These are phyloP conservation scores for Eurytoma adleriae DNA, from an alignment of 2,888 invertebrate genomes.

Conservation along the genomic window DNA sequence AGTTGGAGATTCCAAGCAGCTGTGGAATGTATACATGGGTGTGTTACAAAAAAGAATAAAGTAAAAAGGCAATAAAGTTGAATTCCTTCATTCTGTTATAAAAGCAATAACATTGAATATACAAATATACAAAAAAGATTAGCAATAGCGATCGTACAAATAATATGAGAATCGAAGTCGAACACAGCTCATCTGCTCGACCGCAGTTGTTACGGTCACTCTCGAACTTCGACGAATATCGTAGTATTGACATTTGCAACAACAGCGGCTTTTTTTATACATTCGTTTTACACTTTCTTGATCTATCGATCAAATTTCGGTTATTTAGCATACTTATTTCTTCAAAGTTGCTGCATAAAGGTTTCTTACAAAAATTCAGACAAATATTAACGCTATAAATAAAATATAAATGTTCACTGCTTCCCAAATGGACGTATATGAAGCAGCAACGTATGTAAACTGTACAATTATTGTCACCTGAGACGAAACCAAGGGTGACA, in stretches of 20 bases:
- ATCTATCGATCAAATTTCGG: neutral
- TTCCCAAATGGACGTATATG: neutral
- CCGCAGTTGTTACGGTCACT: neutral
- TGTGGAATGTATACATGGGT: conserved; percentile 9
- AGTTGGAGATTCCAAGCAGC: neutral
- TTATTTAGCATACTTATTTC: neutral
- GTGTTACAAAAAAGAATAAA: conserved; percentile 3
- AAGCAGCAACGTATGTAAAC: no score
- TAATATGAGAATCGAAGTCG: conserved; percentile 27
- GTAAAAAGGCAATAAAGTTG: conserved; percentile 2
- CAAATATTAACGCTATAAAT: no score
- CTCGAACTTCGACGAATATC: neutral
- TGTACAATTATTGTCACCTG: no score
- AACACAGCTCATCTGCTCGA: conserved; percentile 2
- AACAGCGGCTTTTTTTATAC: neutral
- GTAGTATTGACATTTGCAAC: conserved; percentile 4
- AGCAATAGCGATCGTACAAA: conserved; percentile 39
- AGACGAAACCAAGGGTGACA: no score
- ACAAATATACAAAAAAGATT: conserved; percentile 50
- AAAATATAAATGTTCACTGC: no score
- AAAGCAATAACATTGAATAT: conserved; percentile 44
- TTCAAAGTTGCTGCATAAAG: no score
- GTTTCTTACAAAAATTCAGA: no score
- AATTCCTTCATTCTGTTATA: conserved; percentile 2
- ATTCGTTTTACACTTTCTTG: conserved; percentile 14